Conservation (phyloP, 1,140 invertebrate genomes). For the Hyposmocoma kahamanoa region DNA sequence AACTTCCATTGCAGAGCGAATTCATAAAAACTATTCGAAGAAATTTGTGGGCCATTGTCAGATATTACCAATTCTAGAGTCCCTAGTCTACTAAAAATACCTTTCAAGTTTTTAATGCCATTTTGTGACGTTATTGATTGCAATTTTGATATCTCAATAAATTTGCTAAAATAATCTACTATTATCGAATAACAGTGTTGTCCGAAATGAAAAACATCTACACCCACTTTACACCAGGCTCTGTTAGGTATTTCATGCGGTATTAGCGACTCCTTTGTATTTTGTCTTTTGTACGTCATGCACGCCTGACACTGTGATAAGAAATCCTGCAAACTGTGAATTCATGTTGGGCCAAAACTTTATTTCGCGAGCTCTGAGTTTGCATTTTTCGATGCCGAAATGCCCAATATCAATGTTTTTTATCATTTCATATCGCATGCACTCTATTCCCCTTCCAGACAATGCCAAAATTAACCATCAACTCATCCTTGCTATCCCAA, state of each 20-base stretch:
- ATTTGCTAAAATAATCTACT: constrained; percentile 4
- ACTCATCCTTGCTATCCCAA: constrained; percentile 1
- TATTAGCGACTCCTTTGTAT: background rate
- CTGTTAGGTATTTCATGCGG: constrained; percentile 1
- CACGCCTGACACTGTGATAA: background rate
- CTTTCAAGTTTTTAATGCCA: background rate
- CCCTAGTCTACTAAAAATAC: background rate
- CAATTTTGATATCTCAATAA: background rate
- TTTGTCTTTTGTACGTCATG: background rate
- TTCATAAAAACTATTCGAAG: background rate
- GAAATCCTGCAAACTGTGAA: background rate
- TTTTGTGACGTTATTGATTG: background rate
- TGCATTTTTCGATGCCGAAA: background rate
- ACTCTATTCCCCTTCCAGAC: constrained; percentile 1
- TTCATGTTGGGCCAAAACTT: constrained; percentile 3
- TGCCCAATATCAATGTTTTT: background rate
- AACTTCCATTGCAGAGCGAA: background rate
- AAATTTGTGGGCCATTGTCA: background rate
- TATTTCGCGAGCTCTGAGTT: background rate
- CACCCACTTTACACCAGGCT: background rate
- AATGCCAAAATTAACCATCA: background rate
- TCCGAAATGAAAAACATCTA: background rate
- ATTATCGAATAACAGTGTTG: background rate
- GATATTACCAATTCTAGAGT: background rate
- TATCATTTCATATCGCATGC: background rate